A percentile compares a stretch with the other conserved stretches of the same genome.
Conservation (phyloP, 2,888 invertebrate genomes). For the Catocala sponsa region DNA sequence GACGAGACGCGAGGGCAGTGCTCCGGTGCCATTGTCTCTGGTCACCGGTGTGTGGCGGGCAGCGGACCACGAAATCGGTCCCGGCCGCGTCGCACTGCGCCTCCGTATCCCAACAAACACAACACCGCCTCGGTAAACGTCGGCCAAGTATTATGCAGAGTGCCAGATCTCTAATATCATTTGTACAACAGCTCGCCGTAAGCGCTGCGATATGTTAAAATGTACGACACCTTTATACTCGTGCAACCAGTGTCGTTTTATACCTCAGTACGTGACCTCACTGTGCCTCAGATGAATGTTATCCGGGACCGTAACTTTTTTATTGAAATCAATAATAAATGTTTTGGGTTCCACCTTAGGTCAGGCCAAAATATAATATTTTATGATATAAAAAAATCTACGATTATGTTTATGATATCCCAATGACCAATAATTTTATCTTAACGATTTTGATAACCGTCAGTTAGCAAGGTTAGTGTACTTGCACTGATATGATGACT, state of each 20-base stretch:
- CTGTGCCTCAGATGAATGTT: slow-evolving; percentile 12
- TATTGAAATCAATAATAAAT: slow-evolving; percentile 35
- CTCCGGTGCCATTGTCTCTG: slow-evolving; percentile 79
- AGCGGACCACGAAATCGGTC: slow-evolving; percentile 85
- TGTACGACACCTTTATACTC: slow-evolving; percentile 19
- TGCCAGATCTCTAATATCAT: slow-evolving; percentile 18
- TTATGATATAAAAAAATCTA: too few relatives aligned
- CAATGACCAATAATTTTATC: too few relatives aligned
- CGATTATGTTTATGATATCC: too few relatives aligned
- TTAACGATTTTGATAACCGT: too few relatives aligned
- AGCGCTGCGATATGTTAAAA: slow-evolving; percentile 15
- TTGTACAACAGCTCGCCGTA: slow-evolving; percentile 10
- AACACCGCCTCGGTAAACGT: slow-evolving; percentile 25
- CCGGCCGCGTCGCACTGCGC: slow-evolving; percentile 62
- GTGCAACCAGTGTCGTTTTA: slow-evolving; percentile 29
- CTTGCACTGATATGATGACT: too few relatives aligned
- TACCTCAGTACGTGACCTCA: slow-evolving; percentile 24
- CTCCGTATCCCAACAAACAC: slow-evolving; percentile 35
- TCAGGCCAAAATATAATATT: too few relatives aligned
- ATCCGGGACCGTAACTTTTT: slow-evolving; percentile 27
- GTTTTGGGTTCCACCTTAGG: slow-evolving; percentile 5
- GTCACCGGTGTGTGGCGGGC: slow-evolving; percentile 80
- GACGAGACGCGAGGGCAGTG: slow-evolving; percentile 72
- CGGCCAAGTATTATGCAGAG: slow-evolving; percentile 23
- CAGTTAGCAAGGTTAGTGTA: too few relatives aligned